These are phyloP conservation scores for Chelonoidis abingdonii DNA, from an alignment of 2,113 vertebrate genomes.

Conservation along the genomic window DNA sequence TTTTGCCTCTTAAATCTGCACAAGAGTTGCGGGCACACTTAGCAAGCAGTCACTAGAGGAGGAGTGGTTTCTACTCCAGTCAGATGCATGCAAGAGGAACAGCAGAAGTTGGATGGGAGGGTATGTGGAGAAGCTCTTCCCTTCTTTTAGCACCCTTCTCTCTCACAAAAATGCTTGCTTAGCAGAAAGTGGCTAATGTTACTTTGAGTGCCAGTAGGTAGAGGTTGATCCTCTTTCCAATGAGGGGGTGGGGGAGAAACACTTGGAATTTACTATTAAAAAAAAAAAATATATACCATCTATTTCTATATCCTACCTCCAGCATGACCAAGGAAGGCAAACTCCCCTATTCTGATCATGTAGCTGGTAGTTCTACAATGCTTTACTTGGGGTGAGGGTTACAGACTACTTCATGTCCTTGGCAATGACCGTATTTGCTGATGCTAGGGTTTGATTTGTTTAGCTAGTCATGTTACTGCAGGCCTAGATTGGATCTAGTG, in stretches of 20 bases:
- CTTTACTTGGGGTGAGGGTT: not conserved
- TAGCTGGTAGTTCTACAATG: not conserved
- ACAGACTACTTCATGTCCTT: not conserved
- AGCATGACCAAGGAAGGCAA: not conserved
- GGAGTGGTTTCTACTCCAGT: too few relatives aligned
- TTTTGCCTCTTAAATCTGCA: too few relatives aligned
- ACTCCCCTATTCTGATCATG: not conserved
- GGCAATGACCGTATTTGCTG: rapidly evolving
- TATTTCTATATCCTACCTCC: not conserved
- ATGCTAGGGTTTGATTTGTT: not conserved
- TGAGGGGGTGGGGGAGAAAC: too few relatives aligned
- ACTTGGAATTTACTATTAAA: too few relatives aligned
- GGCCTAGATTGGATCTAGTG: not conserved
- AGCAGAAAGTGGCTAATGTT: not conserved
- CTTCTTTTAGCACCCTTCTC: not conserved
- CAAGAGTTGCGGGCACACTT: too few relatives aligned
- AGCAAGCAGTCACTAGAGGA: too few relatives aligned
- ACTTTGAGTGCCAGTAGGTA: not conserved
- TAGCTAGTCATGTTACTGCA: not conserved
- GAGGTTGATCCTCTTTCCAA: too few relatives aligned
- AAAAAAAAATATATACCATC: too few relatives aligned
- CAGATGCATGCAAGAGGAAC: not conserved
- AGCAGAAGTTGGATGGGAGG: not conserved
- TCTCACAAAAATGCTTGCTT: not conserved
- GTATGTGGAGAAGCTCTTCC: not conserved